Evolutionary conservation across 2,113 vertebrate species (phyloP).

Genomic region (Trogon surrucura): DNA sequence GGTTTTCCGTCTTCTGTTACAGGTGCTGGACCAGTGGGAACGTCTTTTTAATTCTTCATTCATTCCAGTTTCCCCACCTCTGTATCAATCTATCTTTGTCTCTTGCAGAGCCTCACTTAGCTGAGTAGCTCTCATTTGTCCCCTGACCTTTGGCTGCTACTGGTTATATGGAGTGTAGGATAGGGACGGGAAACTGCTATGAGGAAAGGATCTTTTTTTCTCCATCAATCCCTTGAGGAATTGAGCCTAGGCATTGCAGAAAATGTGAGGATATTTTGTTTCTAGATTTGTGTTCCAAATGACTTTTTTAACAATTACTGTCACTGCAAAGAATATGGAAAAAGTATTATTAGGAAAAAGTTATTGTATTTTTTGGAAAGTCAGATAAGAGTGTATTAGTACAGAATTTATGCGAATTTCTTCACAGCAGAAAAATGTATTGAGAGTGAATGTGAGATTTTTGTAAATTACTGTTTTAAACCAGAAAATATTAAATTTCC

Average conservation of each 20-base stretch:
- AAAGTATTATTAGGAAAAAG: neutral
- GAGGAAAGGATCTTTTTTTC: neutral
- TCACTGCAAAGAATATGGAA: neutral
- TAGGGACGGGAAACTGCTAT: neutral
- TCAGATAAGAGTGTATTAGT: neutral
- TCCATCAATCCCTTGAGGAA: neutral
- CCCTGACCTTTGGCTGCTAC: constrained; percentile 53
- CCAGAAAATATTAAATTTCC: constrained; percentile 24
- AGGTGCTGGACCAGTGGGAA: neutral
- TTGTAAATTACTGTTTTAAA: constrained; percentile 18
- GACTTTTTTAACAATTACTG: neutral
- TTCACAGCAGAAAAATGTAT: neutral
- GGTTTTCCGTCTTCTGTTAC: constrained; percentile 1
- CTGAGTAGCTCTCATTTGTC: constrained; percentile 59
- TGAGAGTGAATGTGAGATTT: neutral
- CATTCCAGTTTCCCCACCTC: constrained; percentile 17
- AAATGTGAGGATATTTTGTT: neutral
- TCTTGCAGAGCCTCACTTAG: constrained; percentile 45
- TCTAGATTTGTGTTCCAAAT: neutral
- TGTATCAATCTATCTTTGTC: constrained; percentile 45
- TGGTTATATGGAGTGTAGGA: neutral
- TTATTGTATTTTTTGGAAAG: neutral
- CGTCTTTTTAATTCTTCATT: constrained; percentile 36
- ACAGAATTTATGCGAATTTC: neutral
- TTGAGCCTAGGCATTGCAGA: neutral